phyloP scores from a whole-genome alignment of 2,113 vertebrate species.

The Pica pica region DNA sequence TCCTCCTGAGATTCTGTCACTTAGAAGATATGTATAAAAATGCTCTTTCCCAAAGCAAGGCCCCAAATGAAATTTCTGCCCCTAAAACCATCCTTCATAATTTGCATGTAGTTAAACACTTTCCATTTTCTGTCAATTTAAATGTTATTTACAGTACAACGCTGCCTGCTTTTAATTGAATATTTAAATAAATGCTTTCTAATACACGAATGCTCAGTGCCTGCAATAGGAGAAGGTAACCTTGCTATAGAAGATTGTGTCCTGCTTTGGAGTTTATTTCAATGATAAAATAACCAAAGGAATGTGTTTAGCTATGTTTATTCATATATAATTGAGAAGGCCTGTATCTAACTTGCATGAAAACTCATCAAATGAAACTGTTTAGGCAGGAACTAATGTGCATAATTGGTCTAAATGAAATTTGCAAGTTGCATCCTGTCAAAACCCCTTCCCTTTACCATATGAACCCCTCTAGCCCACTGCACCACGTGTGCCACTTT shows the following conservation, averaged over 20 bases:
- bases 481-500: fast-evolving
- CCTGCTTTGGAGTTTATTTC: conserved; percentile 1
- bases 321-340: background rate
- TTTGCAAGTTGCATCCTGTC: background rate
- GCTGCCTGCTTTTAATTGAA: background rate
- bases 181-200: background rate
- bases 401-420: background rate
- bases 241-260: background rate
- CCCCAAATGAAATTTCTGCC: conserved; percentile 1
- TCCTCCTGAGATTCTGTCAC: background rate
- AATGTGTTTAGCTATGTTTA: background rate
- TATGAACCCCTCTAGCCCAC: background rate
- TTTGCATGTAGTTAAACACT: conserved; percentile 12
- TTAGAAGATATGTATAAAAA: background rate
- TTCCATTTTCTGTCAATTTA: conserved; percentile 2
- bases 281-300: background rate
- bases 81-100: background rate
- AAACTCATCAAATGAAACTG: background rate
- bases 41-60: background rate
- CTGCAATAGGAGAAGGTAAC: background rate
- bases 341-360: background rate
- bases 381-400: background rate
- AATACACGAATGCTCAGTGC: background rate
- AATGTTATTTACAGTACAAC: conserved; percentile 1
- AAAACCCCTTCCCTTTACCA: background rate